Conservation (phyloP, 2,797 vertebrate species). For the Sphaeramia orbicularis region DNA sequence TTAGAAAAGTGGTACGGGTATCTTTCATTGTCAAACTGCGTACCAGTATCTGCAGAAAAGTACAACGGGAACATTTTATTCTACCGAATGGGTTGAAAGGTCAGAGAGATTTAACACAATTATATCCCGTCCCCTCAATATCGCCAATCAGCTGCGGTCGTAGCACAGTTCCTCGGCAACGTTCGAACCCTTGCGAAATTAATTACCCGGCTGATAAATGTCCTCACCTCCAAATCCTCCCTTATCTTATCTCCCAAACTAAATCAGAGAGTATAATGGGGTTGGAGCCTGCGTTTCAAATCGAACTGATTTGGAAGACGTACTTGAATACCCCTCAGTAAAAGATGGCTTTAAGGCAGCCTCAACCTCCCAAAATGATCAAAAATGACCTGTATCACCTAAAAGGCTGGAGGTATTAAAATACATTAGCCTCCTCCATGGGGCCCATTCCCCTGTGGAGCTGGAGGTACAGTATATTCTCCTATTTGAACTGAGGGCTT, state of each 20-base stretch:
- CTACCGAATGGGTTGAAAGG: constrained; percentile 22
- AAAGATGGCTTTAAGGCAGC: constrained; percentile 49
- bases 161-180: constrained; percentile 42
- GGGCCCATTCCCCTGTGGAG: constrained; percentile 44
- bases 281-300: constrained; percentile 34
- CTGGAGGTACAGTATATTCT: constrained; percentile 53
- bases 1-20: too few species aligned
- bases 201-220: constrained; percentile 57
- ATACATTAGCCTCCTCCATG: constrained; percentile 64
- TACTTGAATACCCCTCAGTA: constrained; percentile 33
- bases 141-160: constrained; percentile 22
- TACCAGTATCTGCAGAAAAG: too few species aligned
- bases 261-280: constrained; percentile 37
- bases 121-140: constrained; percentile 31
- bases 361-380: constrained; percentile 53
- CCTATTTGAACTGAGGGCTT: constrained; percentile 66
- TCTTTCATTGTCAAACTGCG: too few species aligned
- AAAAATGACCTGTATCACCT: constrained; percentile 59
- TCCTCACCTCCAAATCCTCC: constrained; percentile 39
- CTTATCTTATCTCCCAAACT: constrained; percentile 48
- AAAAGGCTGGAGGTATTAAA: constrained; percentile 68
- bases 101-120: constrained; percentile 41
- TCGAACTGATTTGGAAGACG: constrained; percentile 36
- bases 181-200: constrained; percentile 46
- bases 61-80: too few species aligned